Evolutionary conservation across 2,888 invertebrate species (phyloP).

Genomic region (Pammene fasciana): DNA sequence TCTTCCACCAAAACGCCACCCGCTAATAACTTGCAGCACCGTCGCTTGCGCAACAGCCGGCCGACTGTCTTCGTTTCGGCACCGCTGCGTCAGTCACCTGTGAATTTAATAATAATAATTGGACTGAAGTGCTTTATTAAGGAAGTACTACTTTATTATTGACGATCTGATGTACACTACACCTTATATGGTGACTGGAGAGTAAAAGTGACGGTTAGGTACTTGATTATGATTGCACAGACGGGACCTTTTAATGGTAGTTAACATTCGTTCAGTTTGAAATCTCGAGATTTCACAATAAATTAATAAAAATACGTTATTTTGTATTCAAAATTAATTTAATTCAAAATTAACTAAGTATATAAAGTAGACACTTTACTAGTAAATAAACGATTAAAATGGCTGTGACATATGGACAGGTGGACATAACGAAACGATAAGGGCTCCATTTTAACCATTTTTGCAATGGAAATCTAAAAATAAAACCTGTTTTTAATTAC

Average conservation of each 20-base stretch:
- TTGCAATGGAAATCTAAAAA: no score
- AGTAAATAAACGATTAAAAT: no score
- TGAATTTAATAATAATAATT: constrained; percentile 30
- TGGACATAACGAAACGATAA: no score
- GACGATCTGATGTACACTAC: constrained; percentile 12
- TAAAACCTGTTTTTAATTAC: no score
- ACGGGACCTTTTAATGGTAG: constrained; percentile 1
- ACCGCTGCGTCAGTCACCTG: constrained; percentile 24
- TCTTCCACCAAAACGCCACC: neutral
- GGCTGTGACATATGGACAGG: no score
- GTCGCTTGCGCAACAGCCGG: constrained; percentile 22
- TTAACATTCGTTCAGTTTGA: neutral
- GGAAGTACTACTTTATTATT: constrained; percentile 18
- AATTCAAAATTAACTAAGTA: no score
- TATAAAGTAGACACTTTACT: no score
- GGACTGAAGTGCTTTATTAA: no score
- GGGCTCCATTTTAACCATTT: no score
- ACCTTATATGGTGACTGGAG: constrained; percentile 1
- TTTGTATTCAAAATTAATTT: no score
- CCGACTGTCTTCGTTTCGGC: constrained; percentile 30
- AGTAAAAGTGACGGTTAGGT: constrained; percentile 21
- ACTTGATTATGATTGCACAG: neutral
- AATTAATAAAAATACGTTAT: neutral
- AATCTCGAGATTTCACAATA: neutral
- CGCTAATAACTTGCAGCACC: constrained; percentile 5